Percentiles rank a stretch among this genome's conserved stretches.
phyloP scores from a whole-genome alignment of 2,888 invertebrate genomes.

The Andricus curvator region DNA sequence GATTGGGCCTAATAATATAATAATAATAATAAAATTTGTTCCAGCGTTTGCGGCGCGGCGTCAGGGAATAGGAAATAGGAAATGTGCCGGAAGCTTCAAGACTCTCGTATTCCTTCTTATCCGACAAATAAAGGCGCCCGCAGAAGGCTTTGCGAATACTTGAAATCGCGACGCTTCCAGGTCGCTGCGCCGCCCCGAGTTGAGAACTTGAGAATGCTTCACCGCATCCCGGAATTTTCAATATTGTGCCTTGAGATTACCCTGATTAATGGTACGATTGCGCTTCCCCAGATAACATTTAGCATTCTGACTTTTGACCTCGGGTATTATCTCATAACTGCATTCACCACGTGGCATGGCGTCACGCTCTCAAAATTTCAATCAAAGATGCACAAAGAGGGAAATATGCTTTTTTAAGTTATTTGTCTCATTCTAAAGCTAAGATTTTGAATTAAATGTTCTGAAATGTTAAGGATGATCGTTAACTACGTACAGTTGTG shows the following conservation, averaged over 20 bases:
- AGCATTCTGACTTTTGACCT: slow-evolving; percentile 40
- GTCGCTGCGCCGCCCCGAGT: slow-evolving; percentile 51
- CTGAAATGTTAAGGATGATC: too few relatives aligned
- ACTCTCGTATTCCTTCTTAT: slow-evolving; percentile 39
- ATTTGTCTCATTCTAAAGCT: too few relatives aligned
- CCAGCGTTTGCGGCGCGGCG: slow-evolving; percentile 22
- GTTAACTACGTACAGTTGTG: too few relatives aligned
- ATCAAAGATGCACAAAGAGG: too few relatives aligned
- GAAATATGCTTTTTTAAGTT: too few relatives aligned
- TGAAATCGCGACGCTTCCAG: slow-evolving; percentile 63
- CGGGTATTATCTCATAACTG: slow-evolving; percentile 2
- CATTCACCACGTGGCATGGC: not conserved
- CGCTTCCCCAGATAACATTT: slow-evolving; percentile 44
- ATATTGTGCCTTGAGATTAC: slow-evolving; percentile 68
- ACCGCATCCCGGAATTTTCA: slow-evolving; percentile 68
- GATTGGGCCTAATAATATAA: too few relatives aligned
- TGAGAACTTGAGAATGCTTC: slow-evolving; percentile 60
- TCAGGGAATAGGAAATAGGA: slow-evolving; percentile 45
- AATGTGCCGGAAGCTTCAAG: slow-evolving; percentile 47
- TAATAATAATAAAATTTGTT: not conserved
- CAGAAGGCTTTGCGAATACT: slow-evolving; percentile 63
- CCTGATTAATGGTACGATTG: slow-evolving; percentile 66
- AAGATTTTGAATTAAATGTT: too few relatives aligned
- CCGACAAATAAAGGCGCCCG: slow-evolving; percentile 52
- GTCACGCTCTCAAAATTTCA: too few relatives aligned